Conservation (phyloP, 2,797 vertebrate species). For the Adrianichthys oophorus region DNA sequence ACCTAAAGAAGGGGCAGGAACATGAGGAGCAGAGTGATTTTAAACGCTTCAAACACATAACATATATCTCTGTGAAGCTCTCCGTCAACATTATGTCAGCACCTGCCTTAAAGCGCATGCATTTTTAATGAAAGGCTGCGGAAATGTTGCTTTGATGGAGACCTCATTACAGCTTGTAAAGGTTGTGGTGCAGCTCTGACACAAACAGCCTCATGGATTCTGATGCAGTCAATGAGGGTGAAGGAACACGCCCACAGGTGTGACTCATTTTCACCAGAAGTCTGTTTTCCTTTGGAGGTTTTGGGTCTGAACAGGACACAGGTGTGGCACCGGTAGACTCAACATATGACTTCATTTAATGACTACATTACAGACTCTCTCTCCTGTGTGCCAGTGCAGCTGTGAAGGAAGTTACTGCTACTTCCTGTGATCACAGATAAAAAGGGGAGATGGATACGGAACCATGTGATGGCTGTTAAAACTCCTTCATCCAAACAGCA, state of each 20-base stretch:
- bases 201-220: slow-evolving; percentile 25
- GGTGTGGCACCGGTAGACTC: slow-evolving; percentile 47
- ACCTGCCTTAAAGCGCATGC: slow-evolving; percentile 44
- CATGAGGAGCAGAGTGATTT: slow-evolving; percentile 16
- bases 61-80: slow-evolving; percentile 29
- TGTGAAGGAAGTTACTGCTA: neutral
- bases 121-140: slow-evolving; percentile 50
- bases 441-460: no score
- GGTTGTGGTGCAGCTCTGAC: slow-evolving; percentile 16
- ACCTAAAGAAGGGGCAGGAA: slow-evolving; percentile 24
- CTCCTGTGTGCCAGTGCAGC: slow-evolving; percentile 6
- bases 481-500: no score
- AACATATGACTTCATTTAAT: slow-evolving; percentile 59
- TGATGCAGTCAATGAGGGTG: slow-evolving; percentile 6
- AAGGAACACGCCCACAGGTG: slow-evolving; percentile 1
- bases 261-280: slow-evolving; percentile 38
- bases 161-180: slow-evolving; percentile 53
- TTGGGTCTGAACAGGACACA: slow-evolving; percentile 53
- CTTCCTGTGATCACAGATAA: no score
- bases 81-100: slow-evolving; percentile 39
- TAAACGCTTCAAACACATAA: slow-evolving; percentile 26
- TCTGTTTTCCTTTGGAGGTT: slow-evolving; percentile 4
- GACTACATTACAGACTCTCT: slow-evolving; percentile 23
- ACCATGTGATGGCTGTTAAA: no score
- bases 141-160: slow-evolving; percentile 51